Evolutionary conservation across 2,888 invertebrate species (phyloP), one percentile per base, ranked within the genome.

Genomic region (Drosophila emarginata): DNA sequence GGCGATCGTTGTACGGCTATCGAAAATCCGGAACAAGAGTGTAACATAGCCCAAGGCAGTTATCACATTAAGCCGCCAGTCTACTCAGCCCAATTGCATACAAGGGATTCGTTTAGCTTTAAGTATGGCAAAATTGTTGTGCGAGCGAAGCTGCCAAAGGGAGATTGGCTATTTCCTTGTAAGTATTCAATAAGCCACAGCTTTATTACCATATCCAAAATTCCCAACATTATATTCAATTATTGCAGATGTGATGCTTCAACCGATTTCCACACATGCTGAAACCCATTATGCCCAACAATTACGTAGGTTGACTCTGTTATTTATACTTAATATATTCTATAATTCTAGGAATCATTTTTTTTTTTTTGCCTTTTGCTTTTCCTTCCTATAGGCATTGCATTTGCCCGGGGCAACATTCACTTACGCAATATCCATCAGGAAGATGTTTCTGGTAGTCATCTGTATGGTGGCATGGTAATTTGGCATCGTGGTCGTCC

Each of bases 111-210:
- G 0, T 95, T 96, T 78, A 93, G 93, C 7, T 96, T 96, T 81
- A 93, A 93, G 12, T 96, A 95, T 86, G 96, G 96, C 5, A 93
- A 92, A 59, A 92, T 96, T 18, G 93, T 95, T 79, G 92, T 96
- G 0, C 93, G 94, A 40, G 96, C 96, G 0, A 96, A 95, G 89
- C 86, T 96, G 36, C 96, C 96, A 0, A 93, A 93, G 70, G 96
- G 96, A 5, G 95, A 96, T 87, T 96, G 96, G 96, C 92, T 96
- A 15, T 94, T 95, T 90, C 96, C 96, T 71, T 93, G 96, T 96
- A 92, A 92, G 85, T 80, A 32, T 32, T 9, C 9, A 32, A 9
- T 11, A 2, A 32, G 18, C 0, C n/a, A 26, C 4, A 4, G 11
- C 14, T 1, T 9, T 1, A 28, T 14, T 12, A 21, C 4, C 5